Percentiles rank a stretch among this genome's conserved stretches.
phyloP scores from a whole-genome alignment of 1,140 invertebrate genomes.

The Holotrichia oblita region DNA sequence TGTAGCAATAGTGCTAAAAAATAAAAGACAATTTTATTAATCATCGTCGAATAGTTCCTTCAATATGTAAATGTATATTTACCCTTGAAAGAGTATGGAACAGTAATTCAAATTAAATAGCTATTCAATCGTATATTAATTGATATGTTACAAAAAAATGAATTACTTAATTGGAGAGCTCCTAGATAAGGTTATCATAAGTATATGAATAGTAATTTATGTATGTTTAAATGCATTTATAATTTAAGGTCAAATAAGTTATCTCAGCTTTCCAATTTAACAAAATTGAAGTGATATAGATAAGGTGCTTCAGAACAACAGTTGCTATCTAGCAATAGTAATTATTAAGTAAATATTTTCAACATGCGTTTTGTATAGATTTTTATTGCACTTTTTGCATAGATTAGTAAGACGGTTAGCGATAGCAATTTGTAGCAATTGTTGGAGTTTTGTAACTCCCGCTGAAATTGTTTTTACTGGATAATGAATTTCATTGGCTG shows the following conservation, averaged over 20 bases:
- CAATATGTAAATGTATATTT: not conserved
- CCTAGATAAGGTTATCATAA: not conserved
- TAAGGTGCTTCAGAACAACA: not conserved
- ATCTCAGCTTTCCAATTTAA: constrained; percentile 4
- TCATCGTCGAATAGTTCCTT: not conserved
- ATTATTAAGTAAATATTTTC: not conserved
- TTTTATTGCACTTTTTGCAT: no score
- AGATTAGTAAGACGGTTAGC: no score
- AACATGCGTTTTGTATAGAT: not conserved
- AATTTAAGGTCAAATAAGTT: constrained; percentile 18
- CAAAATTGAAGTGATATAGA: not conserved
- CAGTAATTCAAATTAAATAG: constrained; percentile 10
- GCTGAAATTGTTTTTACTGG: not conserved
- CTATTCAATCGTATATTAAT: not conserved
- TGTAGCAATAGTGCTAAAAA: not conserved
- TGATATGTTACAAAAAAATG: not conserved
- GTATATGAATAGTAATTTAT: not conserved
- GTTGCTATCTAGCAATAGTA: not conserved
- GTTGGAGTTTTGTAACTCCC: not conserved
- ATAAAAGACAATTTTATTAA: not conserved
- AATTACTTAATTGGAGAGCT: constrained; percentile 3
- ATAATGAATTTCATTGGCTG: constrained; percentile 16
- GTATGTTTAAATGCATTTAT: not conserved
- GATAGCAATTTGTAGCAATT: no score
- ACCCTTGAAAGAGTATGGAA: not conserved